Conservation (phyloP, 2,113 vertebrate species). For the Bos taurus region DNA sequence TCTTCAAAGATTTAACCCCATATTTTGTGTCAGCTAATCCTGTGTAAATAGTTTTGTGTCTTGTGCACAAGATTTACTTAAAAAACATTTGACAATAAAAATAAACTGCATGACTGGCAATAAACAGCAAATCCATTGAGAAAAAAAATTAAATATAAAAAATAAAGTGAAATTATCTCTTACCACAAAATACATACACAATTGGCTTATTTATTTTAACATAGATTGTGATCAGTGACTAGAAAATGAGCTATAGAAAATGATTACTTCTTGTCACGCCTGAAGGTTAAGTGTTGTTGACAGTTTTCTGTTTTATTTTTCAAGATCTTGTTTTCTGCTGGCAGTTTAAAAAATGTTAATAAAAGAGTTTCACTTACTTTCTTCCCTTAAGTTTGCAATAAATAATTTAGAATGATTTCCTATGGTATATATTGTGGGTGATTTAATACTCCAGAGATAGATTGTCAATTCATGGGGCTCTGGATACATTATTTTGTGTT, state of each 20-base stretch:
- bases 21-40: background rate
- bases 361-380: slow-evolving; percentile 7
- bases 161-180: background rate
- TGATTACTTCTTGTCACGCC: slow-evolving; percentile 14
- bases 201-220: slow-evolving; percentile 9
- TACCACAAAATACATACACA: background rate
- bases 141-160: background rate
- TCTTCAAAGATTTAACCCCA: background rate
- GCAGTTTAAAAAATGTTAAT: background rate
- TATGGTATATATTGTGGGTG: background rate
- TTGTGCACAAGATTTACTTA: background rate
- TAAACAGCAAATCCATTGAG: background rate
- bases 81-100: background rate
- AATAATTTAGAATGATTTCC: slow-evolving; percentile 44
- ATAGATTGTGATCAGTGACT: background rate
- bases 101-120: background rate
- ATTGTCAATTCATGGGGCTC: background rate
- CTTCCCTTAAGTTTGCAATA: background rate
- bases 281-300: slow-evolving; percentile 28
- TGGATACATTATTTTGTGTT: background rate
- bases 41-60: background rate
- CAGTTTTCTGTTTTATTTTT: slow-evolving; percentile 15
- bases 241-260: background rate
- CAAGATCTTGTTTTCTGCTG: slow-evolving; percentile 20
- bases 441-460: background rate